phyloP scores from a whole-genome alignment of 2,797 vertebrate genomes.

The Gobionotothen gibberifrons region DNA sequence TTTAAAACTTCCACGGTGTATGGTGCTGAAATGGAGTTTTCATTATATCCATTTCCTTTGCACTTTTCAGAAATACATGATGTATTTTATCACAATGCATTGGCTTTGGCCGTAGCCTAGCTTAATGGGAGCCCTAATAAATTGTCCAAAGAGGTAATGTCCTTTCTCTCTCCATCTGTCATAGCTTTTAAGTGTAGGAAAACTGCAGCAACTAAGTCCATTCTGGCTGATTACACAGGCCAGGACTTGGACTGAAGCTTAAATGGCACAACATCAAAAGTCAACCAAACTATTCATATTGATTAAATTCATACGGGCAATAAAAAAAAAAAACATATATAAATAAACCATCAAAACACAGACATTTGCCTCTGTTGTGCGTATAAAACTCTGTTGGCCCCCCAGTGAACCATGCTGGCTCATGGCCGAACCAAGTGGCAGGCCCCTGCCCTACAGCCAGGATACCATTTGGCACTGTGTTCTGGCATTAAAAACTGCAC shows the following conservation, averaged over 20 bases:
- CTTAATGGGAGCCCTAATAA: conserved; percentile 52
- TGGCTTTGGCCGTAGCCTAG: conserved; percentile 32
- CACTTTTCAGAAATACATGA: conserved; percentile 30
- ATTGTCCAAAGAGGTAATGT: conserved; percentile 49
- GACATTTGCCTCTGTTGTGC: background rate
- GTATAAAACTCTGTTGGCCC: conserved; percentile 6
- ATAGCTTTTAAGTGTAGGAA: conserved; percentile 53
- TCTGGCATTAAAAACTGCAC: conserved; percentile 45
- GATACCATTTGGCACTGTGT: conserved; percentile 54
- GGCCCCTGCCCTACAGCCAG: conserved; percentile 35
- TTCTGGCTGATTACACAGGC: conserved; percentile 37
- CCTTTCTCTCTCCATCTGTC: conserved; percentile 52
- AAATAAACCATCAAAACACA: conserved; percentile 17
- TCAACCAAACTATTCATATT: conserved; percentile 19
- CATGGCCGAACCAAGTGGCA: conserved; percentile 23
- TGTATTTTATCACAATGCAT: conserved; percentile 20
- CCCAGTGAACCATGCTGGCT: conserved; percentile 25
- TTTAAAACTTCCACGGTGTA: background rate
- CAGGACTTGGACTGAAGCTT: conserved; percentile 31
- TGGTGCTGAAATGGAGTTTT: conserved; percentile 2
- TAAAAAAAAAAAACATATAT: background rate
- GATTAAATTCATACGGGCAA: conserved; percentile 22
- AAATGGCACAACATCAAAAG: conserved; percentile 31
- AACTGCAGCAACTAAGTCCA: conserved; percentile 25
- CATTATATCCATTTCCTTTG: conserved; percentile 26